A percentile compares a stretch with the other conserved stretches of the same genome.
phyloP scores from a whole-genome alignment of 2,888 invertebrate species.

The Andrena fulva region DNA sequence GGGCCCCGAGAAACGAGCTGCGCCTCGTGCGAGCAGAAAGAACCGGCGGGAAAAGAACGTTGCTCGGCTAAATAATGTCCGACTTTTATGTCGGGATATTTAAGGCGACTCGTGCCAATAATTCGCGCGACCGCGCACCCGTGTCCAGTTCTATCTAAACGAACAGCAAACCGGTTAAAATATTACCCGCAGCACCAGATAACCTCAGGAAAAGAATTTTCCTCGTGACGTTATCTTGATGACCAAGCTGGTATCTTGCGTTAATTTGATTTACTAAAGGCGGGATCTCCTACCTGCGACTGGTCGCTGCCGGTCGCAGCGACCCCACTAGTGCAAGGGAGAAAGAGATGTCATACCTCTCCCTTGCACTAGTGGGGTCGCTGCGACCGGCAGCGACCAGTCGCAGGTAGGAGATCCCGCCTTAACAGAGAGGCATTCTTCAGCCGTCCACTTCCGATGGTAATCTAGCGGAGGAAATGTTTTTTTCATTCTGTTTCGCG shows the following conservation, averaged over 20 bases:
- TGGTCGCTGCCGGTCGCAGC: too few species aligned
- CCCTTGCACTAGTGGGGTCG: too few species aligned
- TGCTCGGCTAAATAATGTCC: background rate
- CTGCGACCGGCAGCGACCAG: too few species aligned
- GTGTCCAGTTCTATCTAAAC: background rate
- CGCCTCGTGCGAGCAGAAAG: background rate
- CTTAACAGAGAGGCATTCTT: background rate
- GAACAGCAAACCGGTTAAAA: conserved; percentile 5
- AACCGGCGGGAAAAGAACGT: conserved; percentile 1
- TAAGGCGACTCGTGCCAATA: conserved; percentile 7
- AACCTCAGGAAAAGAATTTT: conserved; percentile 8
- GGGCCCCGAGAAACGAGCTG: background rate
- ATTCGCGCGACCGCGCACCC: background rate
- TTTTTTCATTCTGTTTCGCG: background rate
- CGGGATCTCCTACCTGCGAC: too few species aligned
- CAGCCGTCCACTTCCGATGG: background rate
- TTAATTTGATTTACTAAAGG: conserved; percentile 23
- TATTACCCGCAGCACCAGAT: background rate
- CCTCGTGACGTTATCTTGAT: conserved; percentile 5
- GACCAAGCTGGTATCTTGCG: background rate
- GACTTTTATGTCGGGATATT: conserved; percentile 11
- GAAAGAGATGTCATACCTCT: too few species aligned
- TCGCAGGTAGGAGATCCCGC: too few species aligned
- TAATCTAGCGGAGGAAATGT: background rate
- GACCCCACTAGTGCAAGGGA: too few species aligned